Evolutionary conservation across 2,113 vertebrate species (phyloP).

Genomic region (Nettapus auritus): DNA sequence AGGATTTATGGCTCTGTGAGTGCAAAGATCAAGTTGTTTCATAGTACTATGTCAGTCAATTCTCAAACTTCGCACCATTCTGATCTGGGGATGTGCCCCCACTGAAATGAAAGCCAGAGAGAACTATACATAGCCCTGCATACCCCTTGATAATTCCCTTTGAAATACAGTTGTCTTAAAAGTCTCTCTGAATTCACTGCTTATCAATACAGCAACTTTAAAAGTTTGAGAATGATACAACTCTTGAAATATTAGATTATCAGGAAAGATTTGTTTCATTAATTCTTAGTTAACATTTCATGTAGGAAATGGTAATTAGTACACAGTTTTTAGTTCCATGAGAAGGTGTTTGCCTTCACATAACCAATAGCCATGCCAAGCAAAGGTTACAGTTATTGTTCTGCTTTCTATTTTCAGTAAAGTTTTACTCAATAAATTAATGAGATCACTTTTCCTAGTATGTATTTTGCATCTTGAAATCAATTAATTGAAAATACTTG

Average conservation of each 20-base stretch:
- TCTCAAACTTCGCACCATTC: background rate
- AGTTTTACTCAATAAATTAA: slow-evolving; percentile 56
- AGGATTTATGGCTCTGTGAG: slow-evolving; percentile 30
- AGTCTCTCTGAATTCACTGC: background rate
- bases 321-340: slow-evolving; percentile 47
- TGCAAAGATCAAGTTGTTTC: slow-evolving; percentile 42
- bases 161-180: background rate
- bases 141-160: background rate
- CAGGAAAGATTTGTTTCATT: slow-evolving; percentile 65
- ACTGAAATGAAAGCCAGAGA: background rate
- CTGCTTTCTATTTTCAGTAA: slow-evolving; percentile 27
- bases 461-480: slow-evolving; percentile 59
- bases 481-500: slow-evolving; percentile 55
- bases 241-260: slow-evolving; percentile 30
- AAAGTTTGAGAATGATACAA: slow-evolving; percentile 17
- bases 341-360: slow-evolving; percentile 56
- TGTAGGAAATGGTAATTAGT: slow-evolving; percentile 71
- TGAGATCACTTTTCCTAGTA: background rate
- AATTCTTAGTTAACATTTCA: slow-evolving; percentile 69
- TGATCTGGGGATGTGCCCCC: background rate
- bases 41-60: slow-evolving; percentile 27
- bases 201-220: slow-evolving; percentile 9
- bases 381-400: slow-evolving; percentile 69
- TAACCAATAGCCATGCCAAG: background rate
- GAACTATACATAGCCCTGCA: background rate